phyloP scores from a whole-genome alignment of 1,140 invertebrate species.

The Camponotus pennsylvanicus region DNA sequence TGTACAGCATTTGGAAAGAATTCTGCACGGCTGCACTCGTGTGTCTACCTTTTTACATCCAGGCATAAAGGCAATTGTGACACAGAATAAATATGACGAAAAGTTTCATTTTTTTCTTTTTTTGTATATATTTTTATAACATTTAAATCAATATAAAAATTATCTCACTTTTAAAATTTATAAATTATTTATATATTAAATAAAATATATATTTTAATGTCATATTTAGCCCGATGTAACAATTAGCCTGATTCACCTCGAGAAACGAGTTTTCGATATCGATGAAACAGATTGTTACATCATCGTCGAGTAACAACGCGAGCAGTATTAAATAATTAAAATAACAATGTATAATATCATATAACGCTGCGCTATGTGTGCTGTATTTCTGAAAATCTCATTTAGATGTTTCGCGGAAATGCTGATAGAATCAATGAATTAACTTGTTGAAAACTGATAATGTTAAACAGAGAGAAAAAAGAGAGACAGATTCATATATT shows the following conservation, averaged over 20 bases:
- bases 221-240: neutral
- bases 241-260: neutral
- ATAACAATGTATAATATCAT: constrained; percentile 1
- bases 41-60: constrained; percentile 1
- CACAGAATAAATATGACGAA: neutral
- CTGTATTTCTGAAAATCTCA: constrained; percentile 2
- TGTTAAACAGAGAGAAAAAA: neutral
- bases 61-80: constrained; percentile 26
- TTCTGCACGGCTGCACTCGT: neutral
- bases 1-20: constrained; percentile 32
- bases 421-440: neutral
- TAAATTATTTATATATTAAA: constrained; percentile 18
- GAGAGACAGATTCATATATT: neutral
- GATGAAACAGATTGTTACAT: constrained; percentile 13
- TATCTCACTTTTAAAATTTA: neutral
- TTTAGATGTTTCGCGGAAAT: constrained; percentile 21
- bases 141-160: too few species aligned
- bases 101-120: neutral
- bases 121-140: too few species aligned
- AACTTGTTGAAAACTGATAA: neutral
- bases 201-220: neutral
- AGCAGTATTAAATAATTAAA: constrained; percentile 18
- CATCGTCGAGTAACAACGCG: neutral
- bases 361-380: neutral
- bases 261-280: neutral